Evolutionary conservation across 2,888 invertebrate species (phyloP).

Genomic region (Steromphala cineraria): DNA sequence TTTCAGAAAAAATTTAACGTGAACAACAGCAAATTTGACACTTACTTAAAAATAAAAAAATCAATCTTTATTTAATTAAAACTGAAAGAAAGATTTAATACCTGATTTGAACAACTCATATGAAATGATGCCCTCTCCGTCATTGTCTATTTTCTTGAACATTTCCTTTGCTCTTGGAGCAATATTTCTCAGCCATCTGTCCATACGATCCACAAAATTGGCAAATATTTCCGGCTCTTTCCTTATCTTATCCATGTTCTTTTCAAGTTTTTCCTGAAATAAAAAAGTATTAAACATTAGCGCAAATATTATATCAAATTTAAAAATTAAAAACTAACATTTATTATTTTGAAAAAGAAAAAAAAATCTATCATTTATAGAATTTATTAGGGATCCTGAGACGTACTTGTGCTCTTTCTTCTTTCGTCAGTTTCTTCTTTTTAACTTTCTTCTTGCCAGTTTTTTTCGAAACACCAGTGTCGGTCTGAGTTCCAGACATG

Average conservation of each 20-base stretch:
- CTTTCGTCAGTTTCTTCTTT: conserved; percentile 53
- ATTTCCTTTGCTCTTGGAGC: conserved; percentile 54
- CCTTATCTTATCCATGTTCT: conserved; percentile 57
- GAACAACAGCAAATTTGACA: too few species aligned
- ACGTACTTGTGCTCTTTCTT: conserved; percentile 59
- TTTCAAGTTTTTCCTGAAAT: conserved; percentile 65
- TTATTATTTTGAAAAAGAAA: too few species aligned
- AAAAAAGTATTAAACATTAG: too few species aligned
- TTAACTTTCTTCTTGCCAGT: conserved; percentile 43
- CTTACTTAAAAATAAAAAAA: too few species aligned
- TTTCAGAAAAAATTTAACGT: too few species aligned
- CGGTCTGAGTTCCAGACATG: too few species aligned
- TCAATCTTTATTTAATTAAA: too few species aligned
- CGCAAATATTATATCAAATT: too few species aligned
- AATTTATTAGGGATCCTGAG: too few species aligned
- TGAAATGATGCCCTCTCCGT: conserved; percentile 63
- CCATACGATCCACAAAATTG: conserved; percentile 65
- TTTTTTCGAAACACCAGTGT: too few species aligned
- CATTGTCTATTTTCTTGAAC: conserved; percentile 63
- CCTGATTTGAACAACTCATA: conserved; percentile 73
- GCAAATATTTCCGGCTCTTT: conserved; percentile 53
- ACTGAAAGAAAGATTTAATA: conserved; percentile 24
- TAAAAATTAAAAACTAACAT: too few species aligned
- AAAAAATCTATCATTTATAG: too few species aligned
- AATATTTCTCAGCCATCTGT: conserved; percentile 66